phyloP scores from a whole-genome alignment of 1,140 invertebrate species.

The Aleiodes sp. region DNA sequence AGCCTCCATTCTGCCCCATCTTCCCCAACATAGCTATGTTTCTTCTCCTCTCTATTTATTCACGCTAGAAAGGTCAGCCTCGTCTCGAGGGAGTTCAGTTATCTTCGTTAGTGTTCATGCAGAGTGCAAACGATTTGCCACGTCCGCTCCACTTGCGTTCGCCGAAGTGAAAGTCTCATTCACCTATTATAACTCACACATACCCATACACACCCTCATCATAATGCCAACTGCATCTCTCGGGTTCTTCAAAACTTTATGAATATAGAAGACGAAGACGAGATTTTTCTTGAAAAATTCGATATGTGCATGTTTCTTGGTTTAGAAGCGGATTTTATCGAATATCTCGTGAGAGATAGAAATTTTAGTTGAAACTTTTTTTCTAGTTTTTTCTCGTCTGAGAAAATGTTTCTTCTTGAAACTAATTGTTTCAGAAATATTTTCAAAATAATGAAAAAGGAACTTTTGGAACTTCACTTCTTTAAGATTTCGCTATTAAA shows the following conservation, averaged over 20 bases:
- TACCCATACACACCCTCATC: not conserved
- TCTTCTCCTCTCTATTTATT: not conserved
- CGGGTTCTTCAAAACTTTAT: not conserved
- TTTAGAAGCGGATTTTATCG: too few relatives aligned
- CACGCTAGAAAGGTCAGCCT: not conserved
- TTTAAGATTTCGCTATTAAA: too few relatives aligned
- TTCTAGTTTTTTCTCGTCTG: too few relatives aligned
- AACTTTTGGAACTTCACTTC: too few relatives aligned
- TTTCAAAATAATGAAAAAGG: too few relatives aligned
- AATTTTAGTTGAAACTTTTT: too few relatives aligned
- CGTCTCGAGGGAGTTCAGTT: not conserved
- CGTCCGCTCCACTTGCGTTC: constrained; percentile 50
- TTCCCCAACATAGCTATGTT: too few relatives aligned
- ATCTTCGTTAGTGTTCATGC: not conserved
- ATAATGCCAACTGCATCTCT: not conserved
- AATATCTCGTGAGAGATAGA: too few relatives aligned
- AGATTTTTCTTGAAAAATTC: not conserved
- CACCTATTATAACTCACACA: too few relatives aligned
- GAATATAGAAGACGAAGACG: not conserved
- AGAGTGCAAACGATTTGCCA: constrained; percentile 34
- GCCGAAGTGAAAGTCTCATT: constrained; percentile 51
- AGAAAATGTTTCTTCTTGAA: not conserved
- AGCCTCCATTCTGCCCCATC: too few relatives aligned
- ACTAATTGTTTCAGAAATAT: too few relatives aligned
- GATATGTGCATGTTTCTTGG: too few relatives aligned